These are phyloP conservation scores for Resseliella maxima DNA, from an alignment of 2,888 invertebrate genomes.

Conservation along the genomic window DNA sequence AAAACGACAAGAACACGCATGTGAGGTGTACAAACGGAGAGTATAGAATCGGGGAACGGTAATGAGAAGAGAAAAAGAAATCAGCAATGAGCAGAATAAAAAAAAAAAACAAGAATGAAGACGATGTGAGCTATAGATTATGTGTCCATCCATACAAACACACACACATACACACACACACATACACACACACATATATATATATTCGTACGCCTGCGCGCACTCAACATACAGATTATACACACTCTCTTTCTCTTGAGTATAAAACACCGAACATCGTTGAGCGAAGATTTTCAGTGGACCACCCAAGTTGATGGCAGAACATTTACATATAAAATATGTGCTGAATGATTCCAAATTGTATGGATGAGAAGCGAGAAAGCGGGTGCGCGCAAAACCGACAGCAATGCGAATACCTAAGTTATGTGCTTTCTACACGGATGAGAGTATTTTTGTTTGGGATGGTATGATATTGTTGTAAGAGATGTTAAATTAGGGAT, in stretches of 20 bases:
- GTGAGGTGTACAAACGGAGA: background rate
- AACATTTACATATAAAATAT: slow-evolving; percentile 55
- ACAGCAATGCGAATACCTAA: slow-evolving; percentile 43
- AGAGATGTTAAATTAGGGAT: slow-evolving; percentile 11
- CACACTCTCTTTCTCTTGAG: background rate
- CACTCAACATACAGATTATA: slow-evolving; percentile 9
- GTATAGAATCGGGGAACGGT: background rate
- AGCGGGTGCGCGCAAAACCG: slow-evolving; percentile 20
- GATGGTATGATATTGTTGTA: slow-evolving; percentile 17
- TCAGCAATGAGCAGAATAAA: background rate
- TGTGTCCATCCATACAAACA: background rate
- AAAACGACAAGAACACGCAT: background rate
- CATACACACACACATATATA: too few species aligned
- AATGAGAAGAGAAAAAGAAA: background rate
- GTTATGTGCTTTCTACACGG: background rate
- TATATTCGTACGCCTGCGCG: slow-evolving; percentile 14
- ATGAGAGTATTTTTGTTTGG: slow-evolving; percentile 7
- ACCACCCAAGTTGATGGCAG: slow-evolving; percentile 53
- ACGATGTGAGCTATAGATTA: slow-evolving; percentile 53
- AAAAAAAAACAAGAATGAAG: slow-evolving; percentile 7
- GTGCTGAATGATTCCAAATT: slow-evolving; percentile 14
- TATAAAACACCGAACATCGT: background rate
- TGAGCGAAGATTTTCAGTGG: slow-evolving; percentile 37
- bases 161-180: too few species aligned
- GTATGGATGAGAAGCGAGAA: slow-evolving; percentile 24